phyloP scores from a whole-genome alignment of 1,140 invertebrate genomes.

The Psix sp. region DNA sequence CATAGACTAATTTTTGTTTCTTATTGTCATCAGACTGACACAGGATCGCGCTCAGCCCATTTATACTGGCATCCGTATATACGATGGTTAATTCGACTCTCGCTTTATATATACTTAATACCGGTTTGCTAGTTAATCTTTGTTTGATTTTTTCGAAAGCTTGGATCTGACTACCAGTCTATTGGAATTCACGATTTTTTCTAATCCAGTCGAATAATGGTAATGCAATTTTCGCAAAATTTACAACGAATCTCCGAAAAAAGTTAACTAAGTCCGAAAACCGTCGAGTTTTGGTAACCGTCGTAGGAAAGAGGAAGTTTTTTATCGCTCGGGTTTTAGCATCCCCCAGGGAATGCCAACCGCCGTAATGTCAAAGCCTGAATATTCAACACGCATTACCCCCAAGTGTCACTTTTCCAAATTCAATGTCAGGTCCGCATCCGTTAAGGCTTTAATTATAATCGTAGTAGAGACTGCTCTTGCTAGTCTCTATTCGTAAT shows the following conservation, averaged over 20 bases:
- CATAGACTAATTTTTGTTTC: too few species aligned
- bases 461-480: slow-evolving; percentile 43
- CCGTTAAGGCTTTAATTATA: slow-evolving; percentile 13
- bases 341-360: neutral
- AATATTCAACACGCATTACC: neutral
- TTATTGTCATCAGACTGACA: slow-evolving; percentile 18
- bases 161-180: neutral
- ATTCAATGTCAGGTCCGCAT: neutral
- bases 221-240: slow-evolving; percentile 36
- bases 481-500: slow-evolving; percentile 49
- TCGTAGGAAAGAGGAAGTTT: too few species aligned
- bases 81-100: neutral
- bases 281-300: too few species aligned
- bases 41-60: slow-evolving; percentile 8
- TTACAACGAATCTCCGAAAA: too few species aligned
- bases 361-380: neutral
- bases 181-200: neutral
- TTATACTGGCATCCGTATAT: slow-evolving; percentile 6
- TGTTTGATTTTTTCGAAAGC: neutral
- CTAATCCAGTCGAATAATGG: neutral
- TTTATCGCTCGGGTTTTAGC: neutral
- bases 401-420: neutral
- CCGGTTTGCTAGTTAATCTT: slow-evolving; percentile 1
- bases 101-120: slow-evolving; percentile 6
- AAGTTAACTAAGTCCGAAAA: too few species aligned